Base-by-base conservation (phyloP, 2,113 vertebrate species). In the Poeciliopsis occidentalis region DNA sequence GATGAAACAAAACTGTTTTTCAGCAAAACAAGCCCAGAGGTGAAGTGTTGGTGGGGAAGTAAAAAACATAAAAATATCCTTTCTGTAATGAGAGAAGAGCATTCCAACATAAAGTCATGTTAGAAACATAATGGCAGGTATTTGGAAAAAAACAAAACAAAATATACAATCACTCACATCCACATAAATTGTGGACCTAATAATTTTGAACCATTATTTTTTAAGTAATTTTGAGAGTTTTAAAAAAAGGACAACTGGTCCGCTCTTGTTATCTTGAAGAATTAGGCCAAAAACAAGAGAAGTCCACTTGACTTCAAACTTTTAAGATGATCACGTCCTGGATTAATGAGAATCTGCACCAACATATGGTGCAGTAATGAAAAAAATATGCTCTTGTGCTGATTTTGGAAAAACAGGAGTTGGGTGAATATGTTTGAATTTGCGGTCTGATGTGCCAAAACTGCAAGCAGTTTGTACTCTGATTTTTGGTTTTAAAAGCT, bases 1-100 rank as follows among this genome's bases (percentile, higher is more conserved):
- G 81, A 77, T 15, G 27, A 69, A 71, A 67, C 39, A 44, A 81
- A 81, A 73, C 73, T 69, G 80, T 73, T 82, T 81, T 78, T 81
- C 44, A 76, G 72, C 41, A 81, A 78, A 72, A 69, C 75, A 88
- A 76, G 76, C 67, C 68, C 71, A 61, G 31, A 79, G 80, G 64
- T 82, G 31, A 78, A 78, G 67, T 27, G 37, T 63, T 60, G 71
- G 60, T 63, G 31, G 34, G 51, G 65, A 71, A n/a, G 32, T 29
- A 65, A 51, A 69, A 66, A 37, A 37, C 1, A 10, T 24, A 57
- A 34, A 31, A 70, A 61, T 57, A 32, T 63, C 66, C 4, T 78
- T 73, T 75, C 24, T 24, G 51, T 78, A 81, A 81, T 75, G 60
- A 83, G 64, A 62, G 7, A 57, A 69, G 12, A 85, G 32, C 30